These are phyloP conservation scores for Autographa gamma DNA, from an alignment of 2,888 invertebrate species.

Conservation along the genomic window DNA sequence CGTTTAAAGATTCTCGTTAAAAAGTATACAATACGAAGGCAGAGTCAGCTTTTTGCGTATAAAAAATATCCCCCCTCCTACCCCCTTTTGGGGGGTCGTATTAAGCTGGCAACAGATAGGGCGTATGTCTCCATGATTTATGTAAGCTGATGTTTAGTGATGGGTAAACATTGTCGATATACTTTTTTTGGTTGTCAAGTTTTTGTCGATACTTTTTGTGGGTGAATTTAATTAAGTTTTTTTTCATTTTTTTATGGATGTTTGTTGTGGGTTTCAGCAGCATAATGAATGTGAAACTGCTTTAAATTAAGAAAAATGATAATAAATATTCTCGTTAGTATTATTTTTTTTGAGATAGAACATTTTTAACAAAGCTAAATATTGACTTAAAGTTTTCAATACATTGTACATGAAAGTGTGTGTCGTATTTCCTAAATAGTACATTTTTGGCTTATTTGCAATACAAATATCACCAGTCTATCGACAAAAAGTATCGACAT, in stretches of 20 bases:
- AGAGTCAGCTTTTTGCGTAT: slow-evolving; percentile 61
- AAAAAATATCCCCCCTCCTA: slow-evolving; percentile 66
- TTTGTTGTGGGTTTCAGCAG: too few relatives aligned
- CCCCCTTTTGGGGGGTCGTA: slow-evolving; percentile 79
- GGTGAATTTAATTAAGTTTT: not conserved
- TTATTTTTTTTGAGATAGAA: too few relatives aligned
- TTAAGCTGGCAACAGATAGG: slow-evolving; percentile 88
- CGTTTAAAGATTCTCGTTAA: slow-evolving; percentile 52
- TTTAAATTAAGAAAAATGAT: too few relatives aligned
- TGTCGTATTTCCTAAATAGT: not conserved
- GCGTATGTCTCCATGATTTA: slow-evolving; percentile 87
- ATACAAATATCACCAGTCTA: slow-evolving; percentile 11
- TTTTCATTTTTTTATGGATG: not conserved
- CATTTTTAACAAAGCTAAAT: too few relatives aligned
- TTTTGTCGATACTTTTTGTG: slow-evolving; percentile 18
- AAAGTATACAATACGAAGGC: slow-evolving; percentile 54
- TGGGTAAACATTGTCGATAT: slow-evolving; percentile 61
- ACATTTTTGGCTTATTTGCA: not conserved
- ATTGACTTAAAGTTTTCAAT: too few relatives aligned
- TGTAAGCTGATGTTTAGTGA: slow-evolving; percentile 77
- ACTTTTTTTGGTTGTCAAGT: slow-evolving; percentile 24
- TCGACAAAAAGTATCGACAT: slow-evolving; percentile 58
- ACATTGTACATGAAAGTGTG: too few relatives aligned
- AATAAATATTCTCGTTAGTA: too few relatives aligned
- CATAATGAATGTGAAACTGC: too few relatives aligned